phyloP scores from a whole-genome alignment of 2,797 vertebrate genomes.

The Tinamus major region DNA sequence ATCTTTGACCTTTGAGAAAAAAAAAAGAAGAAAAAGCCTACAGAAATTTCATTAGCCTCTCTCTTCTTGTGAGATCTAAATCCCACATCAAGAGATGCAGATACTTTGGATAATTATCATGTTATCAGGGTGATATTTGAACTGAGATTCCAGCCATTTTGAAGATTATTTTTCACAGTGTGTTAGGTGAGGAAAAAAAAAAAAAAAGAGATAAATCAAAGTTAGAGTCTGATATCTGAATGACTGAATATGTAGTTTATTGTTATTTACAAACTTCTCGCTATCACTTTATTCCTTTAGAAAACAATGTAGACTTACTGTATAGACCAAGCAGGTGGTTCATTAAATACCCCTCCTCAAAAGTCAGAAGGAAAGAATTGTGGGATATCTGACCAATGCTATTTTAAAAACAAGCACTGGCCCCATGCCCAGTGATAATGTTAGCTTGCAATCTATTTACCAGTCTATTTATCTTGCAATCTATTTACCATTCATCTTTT shows the following conservation, averaged over 20 bases:
- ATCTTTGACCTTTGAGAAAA: slow-evolving; percentile 6
- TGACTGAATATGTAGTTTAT: not conserved
- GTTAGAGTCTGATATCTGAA: not conserved
- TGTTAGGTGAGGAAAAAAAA: not conserved
- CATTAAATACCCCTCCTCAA: not conserved
- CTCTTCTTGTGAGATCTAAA: not conserved
- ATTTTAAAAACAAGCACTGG: not conserved
- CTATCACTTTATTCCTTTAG: not conserved
- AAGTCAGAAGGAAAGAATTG: not conserved
- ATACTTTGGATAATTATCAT: slow-evolving; percentile 2
- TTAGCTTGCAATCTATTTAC: not conserved
- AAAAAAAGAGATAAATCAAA: not conserved
- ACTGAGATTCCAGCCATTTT: not conserved
- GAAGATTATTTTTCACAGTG: not conserved
- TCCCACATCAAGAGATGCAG: not conserved
- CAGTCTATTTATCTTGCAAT: not conserved
- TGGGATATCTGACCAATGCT: not conserved
- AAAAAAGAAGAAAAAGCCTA: too few species aligned
- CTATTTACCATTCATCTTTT: not conserved
- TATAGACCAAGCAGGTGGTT: not conserved
- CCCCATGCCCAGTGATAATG: not conserved
- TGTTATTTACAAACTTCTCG: not conserved
- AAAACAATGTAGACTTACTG: not conserved
- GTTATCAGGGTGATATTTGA: slow-evolving; percentile 25
- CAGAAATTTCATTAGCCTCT: slow-evolving; percentile 51